Evolutionary conservation across 2,888 invertebrate species (phyloP).

Genomic region (Azorinus chamasolen): DNA sequence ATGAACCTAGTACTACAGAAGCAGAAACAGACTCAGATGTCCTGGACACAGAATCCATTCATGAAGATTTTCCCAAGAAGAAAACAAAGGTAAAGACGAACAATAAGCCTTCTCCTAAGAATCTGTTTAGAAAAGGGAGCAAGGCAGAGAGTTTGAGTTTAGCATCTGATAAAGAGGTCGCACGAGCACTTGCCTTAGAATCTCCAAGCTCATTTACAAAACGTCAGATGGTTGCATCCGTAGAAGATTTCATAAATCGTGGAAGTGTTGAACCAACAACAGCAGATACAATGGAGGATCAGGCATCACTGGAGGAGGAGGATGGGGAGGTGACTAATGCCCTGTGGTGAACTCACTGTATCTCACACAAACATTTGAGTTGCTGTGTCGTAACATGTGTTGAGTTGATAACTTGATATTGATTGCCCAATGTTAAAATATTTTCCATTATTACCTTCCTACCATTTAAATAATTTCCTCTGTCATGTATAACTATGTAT

Average conservation of each 20-base stretch:
- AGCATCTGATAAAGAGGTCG: conserved; percentile 64
- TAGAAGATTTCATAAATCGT: conserved; percentile 25
- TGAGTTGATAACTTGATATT: no score
- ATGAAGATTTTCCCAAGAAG: conserved; percentile 37
- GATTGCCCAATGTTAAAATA: no score
- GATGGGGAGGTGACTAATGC: conserved; percentile 56
- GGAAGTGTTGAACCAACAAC: conserved; percentile 55
- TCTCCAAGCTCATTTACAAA: conserved; percentile 41
- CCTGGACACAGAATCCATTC: conserved; percentile 48
- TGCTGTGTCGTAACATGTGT: no score
- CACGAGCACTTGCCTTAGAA: conserved; percentile 58
- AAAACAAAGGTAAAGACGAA: background rate
- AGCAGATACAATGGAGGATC: conserved; percentile 59
- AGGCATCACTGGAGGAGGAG: conserved; percentile 52
- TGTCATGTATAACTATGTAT: no score
- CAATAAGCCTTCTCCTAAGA: background rate
- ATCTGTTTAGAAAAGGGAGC: background rate
- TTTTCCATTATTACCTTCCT: no score
- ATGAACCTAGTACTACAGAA: conserved; percentile 64
- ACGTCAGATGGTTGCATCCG: conserved; percentile 6
- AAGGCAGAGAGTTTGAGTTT: conserved; percentile 14
- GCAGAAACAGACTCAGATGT: conserved; percentile 49
- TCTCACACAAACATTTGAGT: no score
- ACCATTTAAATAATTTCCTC: no score
- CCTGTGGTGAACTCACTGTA: conserved; percentile 16